Evolutionary conservation across 2,797 vertebrate species (phyloP), one percentile per base, ranked within the genome.

Genomic region (Acanthurus lineatus): DNA sequence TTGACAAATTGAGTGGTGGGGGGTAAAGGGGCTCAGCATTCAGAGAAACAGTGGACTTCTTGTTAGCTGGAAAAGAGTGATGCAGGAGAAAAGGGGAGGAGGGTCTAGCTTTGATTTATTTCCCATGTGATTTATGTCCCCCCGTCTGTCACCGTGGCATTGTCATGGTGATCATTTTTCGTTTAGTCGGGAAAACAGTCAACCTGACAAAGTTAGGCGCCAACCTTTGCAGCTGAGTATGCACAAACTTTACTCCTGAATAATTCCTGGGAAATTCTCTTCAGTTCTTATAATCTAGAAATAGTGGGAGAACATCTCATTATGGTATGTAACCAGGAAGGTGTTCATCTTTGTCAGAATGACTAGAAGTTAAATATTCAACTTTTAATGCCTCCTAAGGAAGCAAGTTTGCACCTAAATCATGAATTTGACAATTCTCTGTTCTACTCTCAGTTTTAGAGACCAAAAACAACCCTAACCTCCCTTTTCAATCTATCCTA

Each of bases 131-230:
- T 91, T 89, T 88, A 89, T 85, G 54, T 48, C 32, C 58, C 72
- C 69, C 69, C 22, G 60, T 82, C 81, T 71, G 83, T 90, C 87
- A 88, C 83, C 79, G 66, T 73, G 81, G 81, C 64, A 82, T 88
- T 89, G 85, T 86, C 87, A 86, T 67, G 76, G 77, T 19, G 67
- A 87, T 76, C 86, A 70, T 91, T 79, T 32, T 47, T 91, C 83
- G 85, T 79, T 77, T 19, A 65, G 60, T 59, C 77, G 74, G 76
- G 77, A 88, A 90, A 91, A 88, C 77, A 85, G 76, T 76, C 74
- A 79, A 85, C 86, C 83, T 88, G 81, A 88, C 86, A 71, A 68
- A 79, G 78, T 70, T 78, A 53, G 78, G 76, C 35, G 81, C 78
- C 77, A 79, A 73, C 44, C 48, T 76, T 63, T 81, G 80, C 86